Base-by-base conservation (phyloP, 2,888 invertebrate genomes). In the Mesodorylaimus sp. region DNA sequence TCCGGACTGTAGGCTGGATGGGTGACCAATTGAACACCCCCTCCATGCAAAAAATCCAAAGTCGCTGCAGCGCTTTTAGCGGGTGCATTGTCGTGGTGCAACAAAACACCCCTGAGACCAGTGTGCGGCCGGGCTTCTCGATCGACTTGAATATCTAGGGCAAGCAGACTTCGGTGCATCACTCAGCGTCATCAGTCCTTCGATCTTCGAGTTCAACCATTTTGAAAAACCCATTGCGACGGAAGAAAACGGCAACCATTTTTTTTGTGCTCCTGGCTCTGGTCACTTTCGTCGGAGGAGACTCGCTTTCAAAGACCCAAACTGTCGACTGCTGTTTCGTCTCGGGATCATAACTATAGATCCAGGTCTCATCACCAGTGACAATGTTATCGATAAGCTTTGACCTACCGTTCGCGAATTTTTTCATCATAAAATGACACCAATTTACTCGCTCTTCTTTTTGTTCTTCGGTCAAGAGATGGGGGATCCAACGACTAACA, bases 1-100 rank as follows among this genome's bases (percentile, higher is more conserved):
- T 39, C 41, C 21, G 41, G 41, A 39, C 41, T 39, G 41, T 39
- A 39, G 41, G 41, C n/a, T 21, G 41, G 41, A 39, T 39, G 41
- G 21, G n/a, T 16, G 21, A 39, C 41, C 41, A 39, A 39, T 16
- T 39, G 41, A 21, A 39, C 41, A 7, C 41, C 41, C 7, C 13
- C 13, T 19, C 21, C 41, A 39, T 16, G 21, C 21, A 39, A 39
- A 39, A 39, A 39, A 7, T 39, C 10, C 41, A 21, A 39, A 39
- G 41, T 39, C 5, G 7, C 13, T 7, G 21, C 21, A 7, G 41
- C 41, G 5, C n/a, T 21, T 13, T 39, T 13, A 7, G 41, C 41
- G 21, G 41, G 21, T 10, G 41, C 41, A 39, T 39, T 39, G 41
- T 39, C 41, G 21, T 39, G 41, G 21, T 39, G 41, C 10, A 39